phyloP scores from a whole-genome alignment of 2,888 invertebrate genomes.

The Scaptomyza parva region DNA sequence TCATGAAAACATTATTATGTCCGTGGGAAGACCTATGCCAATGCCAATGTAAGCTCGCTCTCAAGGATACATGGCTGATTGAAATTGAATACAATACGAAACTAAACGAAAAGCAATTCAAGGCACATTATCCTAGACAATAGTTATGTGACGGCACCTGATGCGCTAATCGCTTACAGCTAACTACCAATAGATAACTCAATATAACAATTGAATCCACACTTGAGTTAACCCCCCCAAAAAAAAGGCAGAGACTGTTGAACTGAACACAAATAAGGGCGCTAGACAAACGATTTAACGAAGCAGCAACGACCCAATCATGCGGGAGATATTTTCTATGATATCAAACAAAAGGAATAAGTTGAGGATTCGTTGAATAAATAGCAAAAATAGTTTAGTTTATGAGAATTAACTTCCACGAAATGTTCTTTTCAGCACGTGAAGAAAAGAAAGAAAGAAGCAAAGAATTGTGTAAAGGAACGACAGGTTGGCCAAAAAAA shows the following conservation, averaged over 20 bases:
- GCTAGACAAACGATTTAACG: slow-evolving; percentile 51
- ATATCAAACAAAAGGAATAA: slow-evolving; percentile 34
- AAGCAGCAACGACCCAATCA: slow-evolving; percentile 36
- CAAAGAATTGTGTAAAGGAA: slow-evolving; percentile 12
- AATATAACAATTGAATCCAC: slow-evolving; percentile 59
- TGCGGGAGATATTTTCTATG: slow-evolving; percentile 61
- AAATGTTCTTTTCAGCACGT: slow-evolving; percentile 55
- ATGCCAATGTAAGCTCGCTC: slow-evolving; percentile 36
- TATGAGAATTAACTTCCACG: slow-evolving; percentile 69
- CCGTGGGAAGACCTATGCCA: slow-evolving; percentile 62
- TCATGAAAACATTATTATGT: slow-evolving; percentile 30
- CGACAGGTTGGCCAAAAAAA: slow-evolving; percentile 38
- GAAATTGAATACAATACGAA: slow-evolving; percentile 64
- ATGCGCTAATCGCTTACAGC: slow-evolving; percentile 56
- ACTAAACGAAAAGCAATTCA: slow-evolving; percentile 44
- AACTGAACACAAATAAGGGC: slow-evolving; percentile 35
- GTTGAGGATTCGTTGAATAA: slow-evolving; percentile 44
- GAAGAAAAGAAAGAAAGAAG: slow-evolving; percentile 10
- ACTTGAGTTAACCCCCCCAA: slow-evolving; percentile 28
- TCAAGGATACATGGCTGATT: slow-evolving; percentile 74
- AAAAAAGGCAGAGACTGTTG: slow-evolving; percentile 8
- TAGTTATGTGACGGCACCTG: slow-evolving; percentile 64
- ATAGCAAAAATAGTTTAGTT: slow-evolving; percentile 44
- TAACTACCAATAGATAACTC: slow-evolving; percentile 43
- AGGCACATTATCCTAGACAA: slow-evolving; percentile 53